Evolutionary conservation across 92 coral and sea anemone species (phyloP), one percentile per base, ranked within the genome.

Genomic region (Epizoanthus stellaris): DNA sequence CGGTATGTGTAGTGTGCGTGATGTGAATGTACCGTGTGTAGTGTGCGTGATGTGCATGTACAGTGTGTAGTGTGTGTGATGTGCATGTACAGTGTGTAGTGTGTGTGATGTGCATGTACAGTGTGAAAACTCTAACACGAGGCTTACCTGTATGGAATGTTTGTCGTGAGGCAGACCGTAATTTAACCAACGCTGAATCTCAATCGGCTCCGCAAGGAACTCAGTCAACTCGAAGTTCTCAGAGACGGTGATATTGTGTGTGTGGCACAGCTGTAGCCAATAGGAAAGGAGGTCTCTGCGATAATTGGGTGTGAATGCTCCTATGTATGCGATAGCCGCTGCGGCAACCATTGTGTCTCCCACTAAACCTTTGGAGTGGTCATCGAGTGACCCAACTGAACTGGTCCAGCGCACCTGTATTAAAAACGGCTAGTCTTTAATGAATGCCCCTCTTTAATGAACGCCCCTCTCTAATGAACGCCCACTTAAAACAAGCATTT

Each of bases 291-390:
- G 93, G 65, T 87, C 80, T 45, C 84, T 86, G 12, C 99, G 95
- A 69, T 89, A 94, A 11, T 86, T 39, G 2, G 94, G 89, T 9
- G 97, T 92, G 89, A 96, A 96, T 6, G 98, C 94, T 16, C 99
- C 99, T 5, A 96, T 88, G 69, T 96, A 96, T 0, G 97, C 93
- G 62, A 93, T 82, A 16, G 97, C 93, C 6, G 98, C 99, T 10
- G 95, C 91, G 0, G 98, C 90, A 17, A 96, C 91, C 39, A 93
- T 88, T 0, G 99, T 93, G 80, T 93, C 98, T 4, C 99, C 99
- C 2, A 96, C 73, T 68, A 96, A 72, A 17, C 97, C 97, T 19
- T 77, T 80, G 40, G 93, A 82, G 40, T 69, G 86, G 43, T 88
- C 88, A 17, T 82, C 93, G 54, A 95, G 89, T 17, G 86, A 76